Evolutionary conservation across 2,797 vertebrate genomes (phyloP), one percentile per base, ranked within the genome.

Genomic region (Lacerta viridis): DNA sequence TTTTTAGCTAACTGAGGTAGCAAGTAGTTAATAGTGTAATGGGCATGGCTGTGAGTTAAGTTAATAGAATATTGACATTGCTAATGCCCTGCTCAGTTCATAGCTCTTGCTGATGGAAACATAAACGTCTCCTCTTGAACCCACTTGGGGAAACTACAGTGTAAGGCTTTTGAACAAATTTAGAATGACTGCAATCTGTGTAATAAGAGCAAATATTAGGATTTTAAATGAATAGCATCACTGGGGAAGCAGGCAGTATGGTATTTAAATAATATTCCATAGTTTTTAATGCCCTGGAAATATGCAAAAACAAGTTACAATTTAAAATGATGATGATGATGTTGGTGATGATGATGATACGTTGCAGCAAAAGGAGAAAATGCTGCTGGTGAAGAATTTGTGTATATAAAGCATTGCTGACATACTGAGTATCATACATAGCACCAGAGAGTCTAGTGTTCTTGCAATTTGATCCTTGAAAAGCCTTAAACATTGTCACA

Each of bases 131-230:
- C 46, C 46, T 74, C 15, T 61, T 75, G 71, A 84, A 84, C 50
- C 74, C 50, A 7, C 43, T 61, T 75, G 83, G 50, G 50, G 61
- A 84, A 84, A 23, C 23, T 61, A 75, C n/a, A 59, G 46, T 75
- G 71, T 33, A 75, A 18, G 71, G 50, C 71, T 75, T 75, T 84
- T 36, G 20, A 75, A 25, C 23, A 75, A 84, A 75, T 41, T 75
- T 84, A 29, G 50, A 59, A 84, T 84, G 36, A 84, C 59, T 75
- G 25, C 8, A 23, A 75, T 61, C 46, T 84, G 33, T 59, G 83
- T 84, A 74, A 74, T 74, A 75, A 84, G 83, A 84, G 71, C 83
- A 84, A 83, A 84, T 33, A 84, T 61, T 84, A 11, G 11, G 71
- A 61, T 84, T 84, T 72, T 55, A 46, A 20, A 59, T 20, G 50